Conservation (phyloP, 2,888 invertebrate genomes). For the Orchesellides sinensis region DNA sequence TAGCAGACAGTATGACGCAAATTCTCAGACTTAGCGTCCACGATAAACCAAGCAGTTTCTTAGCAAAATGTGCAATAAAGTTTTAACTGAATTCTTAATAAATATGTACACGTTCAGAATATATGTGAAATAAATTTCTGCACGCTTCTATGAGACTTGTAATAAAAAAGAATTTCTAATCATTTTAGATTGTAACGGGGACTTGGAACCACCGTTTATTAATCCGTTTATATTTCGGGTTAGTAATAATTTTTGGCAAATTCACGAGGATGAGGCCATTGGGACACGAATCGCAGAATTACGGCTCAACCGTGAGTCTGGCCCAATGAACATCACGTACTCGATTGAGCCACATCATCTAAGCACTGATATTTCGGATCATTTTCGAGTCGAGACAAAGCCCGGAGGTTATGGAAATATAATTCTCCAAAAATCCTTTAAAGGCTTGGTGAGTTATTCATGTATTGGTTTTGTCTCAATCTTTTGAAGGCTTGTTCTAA, state of each 20-base stretch:
- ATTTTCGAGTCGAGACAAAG: conserved; percentile 46
- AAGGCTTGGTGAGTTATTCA: conserved; percentile 37
- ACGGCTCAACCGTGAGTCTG: conserved; percentile 76
- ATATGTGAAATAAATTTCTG: no score
- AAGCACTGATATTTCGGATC: conserved; percentile 20
- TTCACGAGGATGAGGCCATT: conserved; percentile 84
- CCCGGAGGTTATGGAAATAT: conserved; percentile 34
- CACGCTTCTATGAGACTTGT: no score
- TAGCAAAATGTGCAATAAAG: background rate
- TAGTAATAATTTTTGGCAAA: conserved; percentile 80
- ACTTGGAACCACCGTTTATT: conserved; percentile 46
- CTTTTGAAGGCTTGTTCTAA: no score
- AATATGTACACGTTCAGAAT: background rate
- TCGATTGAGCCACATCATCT: conserved; percentile 10
- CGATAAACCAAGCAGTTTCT: no score
- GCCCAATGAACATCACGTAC: conserved; percentile 25
- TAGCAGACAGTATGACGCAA: no score
- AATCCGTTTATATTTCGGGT: conserved; percentile 32
- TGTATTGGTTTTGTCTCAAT: no score
- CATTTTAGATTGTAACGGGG: conserved; percentile 35
- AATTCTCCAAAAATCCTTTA: conserved; percentile 47
- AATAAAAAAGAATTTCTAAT: background rate
- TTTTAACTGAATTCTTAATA: no score
- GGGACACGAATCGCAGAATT: conserved; percentile 81
- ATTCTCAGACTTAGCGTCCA: no score